Evolutionary conservation across 1,140 invertebrate genomes (phyloP), one percentile per base, ranked within the genome.

Genomic region (Colletes gigas): DNA sequence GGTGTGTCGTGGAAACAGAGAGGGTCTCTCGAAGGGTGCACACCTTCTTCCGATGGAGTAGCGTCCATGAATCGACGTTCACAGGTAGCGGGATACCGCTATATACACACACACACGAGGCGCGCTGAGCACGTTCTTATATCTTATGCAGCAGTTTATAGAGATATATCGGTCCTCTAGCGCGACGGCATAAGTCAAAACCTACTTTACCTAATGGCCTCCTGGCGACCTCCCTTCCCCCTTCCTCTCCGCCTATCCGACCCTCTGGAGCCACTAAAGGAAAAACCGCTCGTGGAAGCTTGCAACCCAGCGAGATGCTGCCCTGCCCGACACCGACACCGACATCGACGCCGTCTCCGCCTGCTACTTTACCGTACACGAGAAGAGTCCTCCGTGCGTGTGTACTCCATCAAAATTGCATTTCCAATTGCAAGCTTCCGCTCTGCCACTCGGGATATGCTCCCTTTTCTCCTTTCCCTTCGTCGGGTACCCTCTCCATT

Each of bases 141-240:
- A 91, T 90, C 89, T 91, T 91, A 91, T 92, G 89, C 89, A 89
- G 74, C 81, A 86, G 84, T 91, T 90, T 91, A 91, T 89, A 89
- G 88, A 90, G 87, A 90, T 91, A 91, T 87, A 89, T 89, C 88
- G 89, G 80, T 73, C 86, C 81, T 84, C 82, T 83, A 85, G 81
- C 66, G 75, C 83, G 85, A 87, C 78, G 86, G 88, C 87, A 90
- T 91, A 92, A 92, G 91, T 92, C 91, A 92, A 91, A 92, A 92
- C 84, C 89, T 91, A 91, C 91, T 92, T 90, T 92, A 85, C 88
- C 87, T 91, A 92, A 92, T 91, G 90, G 91, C 85, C 70, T 85
- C 83, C 85, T 86, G 81, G 72, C 85, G 88, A 87, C 87, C 81
- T 78, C 79, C 74, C 69, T 72, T 9, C 59, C 80, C 30, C 30